Evolutionary conservation across 2,888 invertebrate species (phyloP).

Genomic region (Brassicogethes aeneus): DNA sequence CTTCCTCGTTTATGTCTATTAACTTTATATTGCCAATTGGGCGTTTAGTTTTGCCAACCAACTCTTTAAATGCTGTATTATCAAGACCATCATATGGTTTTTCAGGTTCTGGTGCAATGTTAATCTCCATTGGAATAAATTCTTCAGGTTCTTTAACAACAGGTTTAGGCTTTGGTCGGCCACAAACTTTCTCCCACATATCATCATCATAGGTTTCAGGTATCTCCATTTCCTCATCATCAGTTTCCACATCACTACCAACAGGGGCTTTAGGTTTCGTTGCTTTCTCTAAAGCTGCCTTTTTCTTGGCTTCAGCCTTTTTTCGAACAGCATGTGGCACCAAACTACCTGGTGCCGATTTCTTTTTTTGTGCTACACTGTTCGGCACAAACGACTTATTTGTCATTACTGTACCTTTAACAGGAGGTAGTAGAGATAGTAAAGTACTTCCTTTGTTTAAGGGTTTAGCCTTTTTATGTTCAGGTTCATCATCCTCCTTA

Average conservation of each 20-base stretch:
- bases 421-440: slow-evolving; percentile 28
- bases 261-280: slow-evolving; percentile 7
- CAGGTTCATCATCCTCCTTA: slow-evolving; percentile 19
- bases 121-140: slow-evolving; percentile 37
- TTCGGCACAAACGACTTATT: slow-evolving; percentile 28
- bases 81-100: slow-evolving; percentile 43
- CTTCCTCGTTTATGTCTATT: slow-evolving; percentile 74
- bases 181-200: slow-evolving; percentile 44
- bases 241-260: slow-evolving; percentile 26
- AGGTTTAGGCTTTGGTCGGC: slow-evolving; percentile 40
- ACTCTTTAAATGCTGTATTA: slow-evolving; percentile 51
- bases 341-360: slow-evolving; percentile 8
- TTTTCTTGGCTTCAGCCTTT: slow-evolving; percentile 16
- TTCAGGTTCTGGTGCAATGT: slow-evolving; percentile 41
- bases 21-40: slow-evolving; percentile 60
- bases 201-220: slow-evolving; percentile 39
- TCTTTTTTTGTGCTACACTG: slow-evolving; percentile 16
- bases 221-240: slow-evolving; percentile 32
- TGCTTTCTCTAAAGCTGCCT: slow-evolving; percentile 10
- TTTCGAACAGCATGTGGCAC: slow-evolving; percentile 18
- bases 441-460: slow-evolving; percentile 24
- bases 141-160: slow-evolving; percentile 41
- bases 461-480: slow-evolving; percentile 20
- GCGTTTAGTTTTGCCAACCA: slow-evolving; percentile 60
- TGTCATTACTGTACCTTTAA: slow-evolving; percentile 22